These are phyloP conservation scores for Beris morrisii DNA, from an alignment of 2,888 invertebrate genomes.

Conservation along the genomic window DNA sequence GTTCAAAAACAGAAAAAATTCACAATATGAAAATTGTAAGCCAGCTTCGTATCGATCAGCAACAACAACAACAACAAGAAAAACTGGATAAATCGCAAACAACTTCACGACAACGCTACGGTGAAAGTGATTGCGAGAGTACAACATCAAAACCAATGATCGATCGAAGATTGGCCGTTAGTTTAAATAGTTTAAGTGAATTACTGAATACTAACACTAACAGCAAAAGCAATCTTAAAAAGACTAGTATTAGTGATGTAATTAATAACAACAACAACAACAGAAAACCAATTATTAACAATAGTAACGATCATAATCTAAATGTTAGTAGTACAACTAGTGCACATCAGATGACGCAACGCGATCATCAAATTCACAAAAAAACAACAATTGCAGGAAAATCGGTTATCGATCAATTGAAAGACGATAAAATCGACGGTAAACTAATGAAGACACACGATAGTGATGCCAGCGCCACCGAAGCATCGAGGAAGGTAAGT, in stretches of 20 bases:
- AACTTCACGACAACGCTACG: not conserved
- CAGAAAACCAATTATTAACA: constrained; percentile 16
- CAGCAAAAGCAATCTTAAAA: constrained; percentile 35
- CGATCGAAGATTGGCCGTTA: constrained; percentile 37
- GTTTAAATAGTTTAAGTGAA: constrained; percentile 37
- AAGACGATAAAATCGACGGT: constrained; percentile 5
- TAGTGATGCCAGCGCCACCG: constrained; percentile 7
- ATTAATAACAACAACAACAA: constrained; percentile 44
- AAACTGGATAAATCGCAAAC: not conserved
- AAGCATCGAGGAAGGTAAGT: constrained; percentile 38
- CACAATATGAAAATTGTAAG: not conserved
- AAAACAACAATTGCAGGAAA: constrained; percentile 27
- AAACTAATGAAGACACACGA: constrained; percentile 17
- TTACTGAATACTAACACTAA: constrained; percentile 36
- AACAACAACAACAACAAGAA: not conserved
- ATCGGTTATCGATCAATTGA: constrained; percentile 28
- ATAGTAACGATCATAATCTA: constrained; percentile 37
- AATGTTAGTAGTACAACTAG: constrained; percentile 35
- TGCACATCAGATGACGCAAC: constrained; percentile 34
- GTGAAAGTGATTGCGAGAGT: not conserved
- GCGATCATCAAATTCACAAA: constrained; percentile 39
- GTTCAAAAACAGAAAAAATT: constrained; percentile 2
- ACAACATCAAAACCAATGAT: constrained; percentile 23
- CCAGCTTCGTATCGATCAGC: constrained; percentile 7
- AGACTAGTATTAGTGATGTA: constrained; percentile 46